Base-by-base conservation (phyloP, 2,797 vertebrate species). In the Argya squamiceps region DNA sequence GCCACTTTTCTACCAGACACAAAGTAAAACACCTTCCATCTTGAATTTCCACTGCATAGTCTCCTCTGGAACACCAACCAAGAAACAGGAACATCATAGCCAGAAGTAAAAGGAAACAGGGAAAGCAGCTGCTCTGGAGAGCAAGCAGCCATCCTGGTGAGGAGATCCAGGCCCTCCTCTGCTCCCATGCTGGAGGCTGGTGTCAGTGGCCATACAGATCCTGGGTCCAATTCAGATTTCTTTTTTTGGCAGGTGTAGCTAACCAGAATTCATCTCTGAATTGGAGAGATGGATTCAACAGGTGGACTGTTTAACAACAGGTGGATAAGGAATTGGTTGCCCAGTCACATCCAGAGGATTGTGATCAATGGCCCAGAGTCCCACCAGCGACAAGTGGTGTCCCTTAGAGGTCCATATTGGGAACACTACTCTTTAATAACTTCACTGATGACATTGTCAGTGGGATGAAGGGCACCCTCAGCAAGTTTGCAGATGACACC, bases 371-470 rank as follows among this genome's bases (percentile, higher is more conserved):
- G 24, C 24, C 12, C 13, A n/a, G 52, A n/a, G n/a, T 29, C 29
- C 23, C 52, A 50, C 23, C 19, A 37, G 29, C 4, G 7, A 81
- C 15, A 68, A 74, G 26, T 32, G 47, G 19, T 24, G 9, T 23
- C 11, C 47, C 34, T 41, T 23, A 53, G 30, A 41, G 10, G 18
- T 24, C 19, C 0, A 0, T 21, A 55, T 0, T 32, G 32, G 11
- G 49, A 36, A 32, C 32, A 49, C 4, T 21, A 17, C 8, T 43
- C 1, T 29, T 68, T 29, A 62, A 29, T 49, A 47, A 16, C 41
- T n/a, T 62, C 36, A 56, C 24, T 69, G 32, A 76, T 29, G 13
- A n/a, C 55, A 55, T 5, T 0, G 0, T 47, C 77, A 68, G 55
- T 26, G 29, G 16, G 36, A 69, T 15, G 29, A 55, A 69, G n/a